A percentile compares a stretch with the other conserved stretches of the same genome.
These are phyloP conservation scores for Cataglyphis rosenhaueri DNA, from an alignment of 2,888 invertebrate genomes.

Conservation along the genomic window DNA sequence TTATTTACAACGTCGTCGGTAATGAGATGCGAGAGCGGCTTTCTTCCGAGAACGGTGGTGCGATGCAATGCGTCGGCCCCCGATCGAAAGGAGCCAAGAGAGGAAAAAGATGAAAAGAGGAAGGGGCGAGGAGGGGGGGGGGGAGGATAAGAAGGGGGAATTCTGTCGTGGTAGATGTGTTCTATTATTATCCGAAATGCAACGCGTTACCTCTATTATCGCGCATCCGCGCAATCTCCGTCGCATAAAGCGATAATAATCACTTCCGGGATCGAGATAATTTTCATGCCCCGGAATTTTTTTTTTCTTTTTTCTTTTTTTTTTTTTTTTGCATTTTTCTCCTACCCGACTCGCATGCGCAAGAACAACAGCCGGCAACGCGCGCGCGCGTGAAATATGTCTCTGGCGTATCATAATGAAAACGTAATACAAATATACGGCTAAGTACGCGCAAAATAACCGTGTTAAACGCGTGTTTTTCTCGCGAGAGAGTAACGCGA, in stretches of 20 bases:
- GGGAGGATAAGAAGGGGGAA: background rate
- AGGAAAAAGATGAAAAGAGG: background rate
- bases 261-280: slow-evolving; percentile 38
- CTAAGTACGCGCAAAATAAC: slow-evolving; percentile 48
- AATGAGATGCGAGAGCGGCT: slow-evolving; percentile 70
- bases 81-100: slow-evolving; percentile 15
- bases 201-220: slow-evolving; percentile 44
- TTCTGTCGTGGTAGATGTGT: background rate
- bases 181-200: slow-evolving; percentile 64
- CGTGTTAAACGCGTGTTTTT: slow-evolving; percentile 44
- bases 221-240: slow-evolving; percentile 30
- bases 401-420: slow-evolving; percentile 27
- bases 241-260: slow-evolving; percentile 27
- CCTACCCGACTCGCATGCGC: background rate
- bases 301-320: background rate
- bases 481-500: slow-evolving; percentile 2
- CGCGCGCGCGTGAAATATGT: slow-evolving; percentile 41
- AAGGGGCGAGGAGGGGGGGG: background rate
- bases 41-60: slow-evolving; percentile 72
- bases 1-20: slow-evolving; percentile 70
- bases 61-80: slow-evolving; percentile 18
- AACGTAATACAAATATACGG: slow-evolving; percentile 48
- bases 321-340: background rate
- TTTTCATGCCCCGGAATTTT: slow-evolving; percentile 17
- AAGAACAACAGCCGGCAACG: slow-evolving; percentile 24